phyloP scores from a whole-genome alignment of 53 echinoderm and acorn worm species.

The Zoroaster sp. region DNA sequence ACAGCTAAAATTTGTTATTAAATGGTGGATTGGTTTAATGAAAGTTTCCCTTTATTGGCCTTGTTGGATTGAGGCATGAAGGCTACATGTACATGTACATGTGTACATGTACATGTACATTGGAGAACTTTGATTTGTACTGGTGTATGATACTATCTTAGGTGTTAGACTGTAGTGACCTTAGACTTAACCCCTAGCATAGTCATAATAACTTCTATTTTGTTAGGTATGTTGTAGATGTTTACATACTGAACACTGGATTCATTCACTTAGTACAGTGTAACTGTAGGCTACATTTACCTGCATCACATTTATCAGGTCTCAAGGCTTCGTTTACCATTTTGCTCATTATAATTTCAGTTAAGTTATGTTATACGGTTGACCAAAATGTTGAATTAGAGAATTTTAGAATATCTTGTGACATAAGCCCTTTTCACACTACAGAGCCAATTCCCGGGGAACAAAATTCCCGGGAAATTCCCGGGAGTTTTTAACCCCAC shows the following conservation, averaged over 20 bases:
- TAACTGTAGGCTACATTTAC: background rate
- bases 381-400: too few species aligned
- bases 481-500: too few species aligned
- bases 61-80: background rate
- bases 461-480: too few species aligned
- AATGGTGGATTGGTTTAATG: slow-evolving; percentile 46
- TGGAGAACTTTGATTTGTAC: background rate
- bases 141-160: background rate
- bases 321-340: too few species aligned
- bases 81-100: background rate
- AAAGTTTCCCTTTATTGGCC: slow-evolving; percentile 20
- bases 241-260: background rate
- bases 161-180: background rate
- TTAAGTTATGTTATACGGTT: too few species aligned
- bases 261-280: background rate
- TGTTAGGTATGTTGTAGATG: background rate
- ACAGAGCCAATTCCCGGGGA: too few species aligned
- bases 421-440: too few species aligned
- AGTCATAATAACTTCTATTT: background rate
- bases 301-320: background rate
- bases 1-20: slow-evolving; percentile 37
- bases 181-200: background rate
- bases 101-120: background rate
- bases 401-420: too few species aligned
- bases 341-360: too few species aligned